Conservation (phyloP, 2,888 invertebrate species). For the Automeris io region DNA sequence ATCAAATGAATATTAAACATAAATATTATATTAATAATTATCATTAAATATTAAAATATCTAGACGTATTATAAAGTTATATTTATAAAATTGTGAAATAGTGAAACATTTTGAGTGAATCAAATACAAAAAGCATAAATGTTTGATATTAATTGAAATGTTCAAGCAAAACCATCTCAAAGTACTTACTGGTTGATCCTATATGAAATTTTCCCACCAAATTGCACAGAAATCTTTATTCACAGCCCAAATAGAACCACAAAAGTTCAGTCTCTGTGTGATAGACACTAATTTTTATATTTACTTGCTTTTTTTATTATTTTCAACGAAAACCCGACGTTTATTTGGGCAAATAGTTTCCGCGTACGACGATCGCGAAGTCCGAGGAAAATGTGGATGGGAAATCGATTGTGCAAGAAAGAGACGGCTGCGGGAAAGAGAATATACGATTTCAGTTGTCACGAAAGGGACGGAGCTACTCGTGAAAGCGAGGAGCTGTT, state of each 20-base stretch:
- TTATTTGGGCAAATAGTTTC: neutral
- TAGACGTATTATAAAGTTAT: too few species aligned
- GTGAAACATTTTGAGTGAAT: too few species aligned
- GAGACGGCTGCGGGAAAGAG: constrained; percentile 20
- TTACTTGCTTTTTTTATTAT: neutral
- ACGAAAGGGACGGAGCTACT: constrained; percentile 15
- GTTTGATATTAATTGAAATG: too few species aligned
- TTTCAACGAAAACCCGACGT: neutral
- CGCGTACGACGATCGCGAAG: constrained; percentile 10
- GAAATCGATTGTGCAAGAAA: constrained; percentile 33
- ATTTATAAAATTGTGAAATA: too few species aligned
- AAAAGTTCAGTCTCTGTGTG: neutral
- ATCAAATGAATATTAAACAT: too few species aligned
- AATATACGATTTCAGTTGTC: constrained; percentile 11
- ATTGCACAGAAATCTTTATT: neutral
- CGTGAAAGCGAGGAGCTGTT: constrained; percentile 20
- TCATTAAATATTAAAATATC: too few species aligned
- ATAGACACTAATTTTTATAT: neutral
- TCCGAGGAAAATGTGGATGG: constrained; percentile 22
- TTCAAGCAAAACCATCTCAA: too few species aligned
- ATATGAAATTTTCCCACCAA: neutral
- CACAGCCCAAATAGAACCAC: neutral
- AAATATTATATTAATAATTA: too few species aligned
- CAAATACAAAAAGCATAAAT: too few species aligned
- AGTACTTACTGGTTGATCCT: neutral